Base-by-base conservation (phyloP, 2,888 invertebrate species). In the Acanthosepion pharaonis region DNA sequence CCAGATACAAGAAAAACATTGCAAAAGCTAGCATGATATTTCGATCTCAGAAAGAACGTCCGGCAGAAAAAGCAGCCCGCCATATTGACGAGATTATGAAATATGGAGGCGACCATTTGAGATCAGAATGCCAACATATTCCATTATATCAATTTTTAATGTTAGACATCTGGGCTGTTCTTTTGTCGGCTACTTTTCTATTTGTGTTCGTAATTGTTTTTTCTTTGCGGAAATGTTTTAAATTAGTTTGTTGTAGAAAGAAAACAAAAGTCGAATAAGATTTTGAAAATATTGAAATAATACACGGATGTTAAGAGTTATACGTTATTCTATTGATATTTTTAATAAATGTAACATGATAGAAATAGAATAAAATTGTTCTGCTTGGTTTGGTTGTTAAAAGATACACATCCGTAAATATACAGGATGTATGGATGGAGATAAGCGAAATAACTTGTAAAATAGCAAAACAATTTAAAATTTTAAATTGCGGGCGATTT, bases 101-200 rank as follows among this genome's bases (percentile, higher is more conserved):
- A 93, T 93, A 95, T 95, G 96, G 96, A 18, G 96, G 96, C 11
- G 94, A 94, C 25, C 96, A 96, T 94, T 94, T 96, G 91, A 95
- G 95, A 25, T 95, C 96, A 3, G 49, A 95, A 33, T 95, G 95
- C 5, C 94, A 95, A 78, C 95, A 96, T 59, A 94, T 96, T 95
- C 95, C 96, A 9, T 95, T 96, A 95, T 96, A 96, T 91, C 95
- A 96, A 53, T 96, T 95, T 94, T 94, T 95, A 48, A 94, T 96
- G 94, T 28, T 96, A 55, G 96, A 94, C 51, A 64, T 94, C 18
- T 94, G 20, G 53, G 42, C 49, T 11, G 51, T 93, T 49, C 48
- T 93, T 51, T n/a, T 93, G 49, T 28, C 28, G 11, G 51, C n/a
- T 15, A 51, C 48, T 49, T 18, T 93, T 49, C 8, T 51, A 18